These are phyloP conservation scores for Poecilia picta DNA, from an alignment of 2,797 vertebrate genomes.

Conservation along the genomic window DNA sequence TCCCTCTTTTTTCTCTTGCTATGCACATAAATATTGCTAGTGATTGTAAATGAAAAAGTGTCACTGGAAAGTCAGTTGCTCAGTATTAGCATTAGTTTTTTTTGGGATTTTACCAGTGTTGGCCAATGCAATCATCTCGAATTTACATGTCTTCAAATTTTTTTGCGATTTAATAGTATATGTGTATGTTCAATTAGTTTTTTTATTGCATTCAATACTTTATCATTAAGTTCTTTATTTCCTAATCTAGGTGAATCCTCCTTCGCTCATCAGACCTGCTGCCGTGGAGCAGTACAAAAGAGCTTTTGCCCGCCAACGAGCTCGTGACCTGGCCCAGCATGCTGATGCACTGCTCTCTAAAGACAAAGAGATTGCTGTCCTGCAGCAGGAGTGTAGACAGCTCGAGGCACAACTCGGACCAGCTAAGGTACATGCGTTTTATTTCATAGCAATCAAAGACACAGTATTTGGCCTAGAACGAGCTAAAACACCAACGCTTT, in stretches of 20 bases:
- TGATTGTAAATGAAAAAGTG: background rate
- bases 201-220: background rate
- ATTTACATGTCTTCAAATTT: background rate
- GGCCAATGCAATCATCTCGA: background rate
- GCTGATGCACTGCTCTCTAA: constrained; percentile 91
- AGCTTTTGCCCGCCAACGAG: constrained; percentile 91
- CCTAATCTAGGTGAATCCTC: constrained; percentile 85
- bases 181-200: background rate
- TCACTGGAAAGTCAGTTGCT: background rate
- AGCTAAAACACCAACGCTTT: constrained; percentile 3
- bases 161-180: background rate
- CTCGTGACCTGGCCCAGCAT: constrained; percentile 92
- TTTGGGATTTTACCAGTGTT: background rate
- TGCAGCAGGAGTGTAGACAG: constrained; percentile 89
- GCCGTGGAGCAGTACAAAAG: constrained; percentile 91
- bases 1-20: background rate
- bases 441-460: background rate
- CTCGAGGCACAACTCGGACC: constrained; percentile 85
- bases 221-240: background rate
- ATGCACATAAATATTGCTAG: background rate
- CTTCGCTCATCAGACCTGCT: constrained; percentile 83
- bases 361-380: constrained; percentile 93
- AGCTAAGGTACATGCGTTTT: constrained; percentile 83
- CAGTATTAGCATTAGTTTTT: background rate
- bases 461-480: background rate